Evolutionary conservation across 2,113 vertebrate genomes (phyloP), one percentile per base, ranked within the genome.

Genomic region (Salvelinus fontinalis): DNA sequence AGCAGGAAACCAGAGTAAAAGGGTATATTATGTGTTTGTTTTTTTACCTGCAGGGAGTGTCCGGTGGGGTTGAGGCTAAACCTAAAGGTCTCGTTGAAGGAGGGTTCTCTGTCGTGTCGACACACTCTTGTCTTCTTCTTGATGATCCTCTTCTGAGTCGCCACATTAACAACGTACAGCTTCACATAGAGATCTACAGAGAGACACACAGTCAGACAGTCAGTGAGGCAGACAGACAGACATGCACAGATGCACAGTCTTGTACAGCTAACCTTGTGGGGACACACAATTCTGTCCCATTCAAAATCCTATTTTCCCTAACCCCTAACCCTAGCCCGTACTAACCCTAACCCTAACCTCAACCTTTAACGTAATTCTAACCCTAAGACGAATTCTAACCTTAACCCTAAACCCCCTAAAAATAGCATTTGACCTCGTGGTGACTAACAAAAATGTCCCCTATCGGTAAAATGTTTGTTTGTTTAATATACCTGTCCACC

Each of bases 71-170:
- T 99, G 75, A 99, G 93, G 62, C 94, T 96, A 90, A 99, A 98
- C 84, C 97, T 93, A 89, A 99, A 99, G 0, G 97, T 99, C 92
- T 99, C 97, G n/a, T 99, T 99, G 87, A 99, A 99, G 0, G 97
- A 98, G 70, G 98, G 98, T 70, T 99, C 98, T 84, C 98, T 91
- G 89, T 99, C 98, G 75, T 99, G 98, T 66, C 98, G 93, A 85
- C 97, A 99, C 54, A 99, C 96, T 89, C 97, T 93, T 20, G 98
- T 99, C 92, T 99, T 99, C 92, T 99, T 99, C 94, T 99, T 99
- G 79, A 99, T 96, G 82, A 99, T 95, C 86, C 95, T 95, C 88
- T 99, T 99, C 80, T 99, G 97, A 5, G 96, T 98, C 75, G 97
- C 95, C 74, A 98, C 93, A 75, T 99, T 99, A 76, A 99, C 95